These are phyloP conservation scores for Nudaria mundana DNA, from an alignment of 2,888 invertebrate species.

Conservation along the genomic window DNA sequence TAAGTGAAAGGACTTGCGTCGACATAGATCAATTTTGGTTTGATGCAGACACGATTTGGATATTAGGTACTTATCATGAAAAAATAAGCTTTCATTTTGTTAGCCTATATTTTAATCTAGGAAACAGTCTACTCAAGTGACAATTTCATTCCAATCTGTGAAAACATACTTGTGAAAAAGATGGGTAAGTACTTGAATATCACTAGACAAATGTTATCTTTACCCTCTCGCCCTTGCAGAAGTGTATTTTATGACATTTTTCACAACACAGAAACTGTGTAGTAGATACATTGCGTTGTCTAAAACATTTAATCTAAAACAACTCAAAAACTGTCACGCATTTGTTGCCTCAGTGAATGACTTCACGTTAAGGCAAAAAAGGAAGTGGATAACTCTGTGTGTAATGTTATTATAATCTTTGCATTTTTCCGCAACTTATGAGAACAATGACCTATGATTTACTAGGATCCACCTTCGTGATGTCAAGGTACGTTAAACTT, in stretches of 20 bases:
- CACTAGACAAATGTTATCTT: no score
- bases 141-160: no score
- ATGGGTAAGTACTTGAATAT: not conserved
- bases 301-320: not conserved
- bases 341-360: constrained; percentile 16
- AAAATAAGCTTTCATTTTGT: not conserved
- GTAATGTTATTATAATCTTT: constrained; percentile 29
- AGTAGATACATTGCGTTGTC: no score
- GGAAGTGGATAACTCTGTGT: no score
- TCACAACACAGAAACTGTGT: no score
- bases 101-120: no score
- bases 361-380: constrained; percentile 18
- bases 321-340: not conserved
- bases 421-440: constrained; percentile 29
- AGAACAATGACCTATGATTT: constrained; percentile 39
- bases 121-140: no score
- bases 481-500: constrained; percentile 12
- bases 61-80: no score
- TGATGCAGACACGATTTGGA: constrained; percentile 9
- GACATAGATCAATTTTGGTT: constrained; percentile 47
- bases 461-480: constrained; percentile 17
- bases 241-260: no score
- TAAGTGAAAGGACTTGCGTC: constrained; percentile 70
- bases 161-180: no score
- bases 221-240: no score